Evolutionary conservation across 1,140 invertebrate genomes (phyloP), one percentile per base, ranked within the genome.

Genomic region (Sycobia sp.): DNA sequence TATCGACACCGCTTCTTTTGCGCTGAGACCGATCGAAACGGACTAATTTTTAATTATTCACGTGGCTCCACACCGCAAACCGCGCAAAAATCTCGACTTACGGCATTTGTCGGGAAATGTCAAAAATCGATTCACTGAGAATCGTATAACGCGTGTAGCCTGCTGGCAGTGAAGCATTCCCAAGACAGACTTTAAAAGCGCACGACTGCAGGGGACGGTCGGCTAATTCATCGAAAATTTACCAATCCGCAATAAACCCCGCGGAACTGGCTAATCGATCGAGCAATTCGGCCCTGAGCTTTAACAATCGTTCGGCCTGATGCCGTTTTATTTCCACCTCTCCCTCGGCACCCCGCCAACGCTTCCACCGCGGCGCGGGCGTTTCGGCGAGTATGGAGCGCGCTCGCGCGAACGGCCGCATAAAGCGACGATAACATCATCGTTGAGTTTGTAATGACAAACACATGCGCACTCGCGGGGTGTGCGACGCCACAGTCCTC

Each of bases 401-500:
- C 44, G 38, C 43, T 63, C 13, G n/a, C n/a, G 50, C 56, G 56
- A 44, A 41, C 50, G 22, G 27, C 23, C 23, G 61, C n/a, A n/a
- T 53, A 46, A 61, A 58, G 59, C 58, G 4, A 34, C 65, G 75
- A 76, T 76, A 75, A 75, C 69, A 75, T 76, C 71, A 68, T 74
- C 70, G 73, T 67, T 66, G 60, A 69, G 67, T 69, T 67, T 57
- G 66, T 76, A 79, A 81, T 72, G 77, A 77, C 75, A 74, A 80
- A 76, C 77, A 78, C 74, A 74, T 75, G 78, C 70, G 71, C 68
- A 69, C 20, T 43, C 46, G 46, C 57, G 23, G 46, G 23, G 34
- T 59, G n/a, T n/a, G n/a, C n/a, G 29, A 62, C 50, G 50, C 41
- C 50, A 29, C 34, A 46, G 18, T 16, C n/a, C n/a, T n/a, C n/a